These are phyloP conservation scores for Oryzias melastigma DNA, from an alignment of 2,113 vertebrate species.

Conservation along the genomic window DNA sequence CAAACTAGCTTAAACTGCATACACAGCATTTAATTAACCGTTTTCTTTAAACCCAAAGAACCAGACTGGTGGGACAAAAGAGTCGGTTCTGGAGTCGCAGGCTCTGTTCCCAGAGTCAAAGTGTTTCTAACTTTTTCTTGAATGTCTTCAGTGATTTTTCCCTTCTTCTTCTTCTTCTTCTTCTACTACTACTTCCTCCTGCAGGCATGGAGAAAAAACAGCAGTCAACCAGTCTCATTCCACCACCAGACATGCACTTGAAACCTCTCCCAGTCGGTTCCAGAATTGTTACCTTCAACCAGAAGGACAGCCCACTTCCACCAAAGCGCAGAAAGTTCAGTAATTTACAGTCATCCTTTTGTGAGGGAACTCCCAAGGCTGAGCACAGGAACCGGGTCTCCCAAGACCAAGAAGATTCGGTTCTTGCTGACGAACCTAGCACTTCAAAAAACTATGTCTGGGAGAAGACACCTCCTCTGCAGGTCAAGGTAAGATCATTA, in stretches of 20 bases:
- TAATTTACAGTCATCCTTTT: slow-evolving; percentile 48
- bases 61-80: not conserved
- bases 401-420: not conserved
- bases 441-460: no score
- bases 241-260: slow-evolving; percentile 8
- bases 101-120: no score
- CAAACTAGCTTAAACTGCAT: no score
- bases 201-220: slow-evolving; percentile 26
- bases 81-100: not conserved
- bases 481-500: slow-evolving; percentile 44
- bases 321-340: slow-evolving; percentile 2
- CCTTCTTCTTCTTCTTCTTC: no score
- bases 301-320: not conserved
- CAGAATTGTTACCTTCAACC: slow-evolving; percentile 12
- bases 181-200: not conserved
- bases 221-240: not conserved
- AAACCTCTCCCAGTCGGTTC: slow-evolving; percentile 39
- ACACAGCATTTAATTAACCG: no score
- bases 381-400: slow-evolving; percentile 6
- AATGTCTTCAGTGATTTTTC: not conserved
- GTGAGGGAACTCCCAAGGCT: not conserved
- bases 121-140: not conserved
- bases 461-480: slow-evolving; percentile 28
- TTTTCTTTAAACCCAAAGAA: no score
- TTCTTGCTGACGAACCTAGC: not conserved